Evolutionary conservation across 2,797 vertebrate species (phyloP), one percentile per base, ranked within the genome.

Genomic region (Amblyopsis hoosieri): DNA sequence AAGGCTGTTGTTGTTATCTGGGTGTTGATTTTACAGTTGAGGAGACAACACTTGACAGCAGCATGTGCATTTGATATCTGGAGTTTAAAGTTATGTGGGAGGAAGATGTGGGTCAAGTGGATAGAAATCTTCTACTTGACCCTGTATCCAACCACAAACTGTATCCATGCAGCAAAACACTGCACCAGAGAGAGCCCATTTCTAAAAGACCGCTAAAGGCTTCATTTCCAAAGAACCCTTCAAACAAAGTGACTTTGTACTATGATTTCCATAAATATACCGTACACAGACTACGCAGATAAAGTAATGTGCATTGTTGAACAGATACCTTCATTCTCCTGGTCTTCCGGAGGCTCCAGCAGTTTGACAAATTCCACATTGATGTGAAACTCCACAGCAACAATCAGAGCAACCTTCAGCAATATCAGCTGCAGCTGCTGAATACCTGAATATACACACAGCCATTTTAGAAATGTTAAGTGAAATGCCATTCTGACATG

Each of bases 361-460:
- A 99, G 91, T 74, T 93, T 95, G 69, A 96, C 86, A 0, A 99
- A 99, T 80, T 99, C 97, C 57, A 98, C 91, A 2, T 95, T 98
- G 87, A 98, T 93, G 0, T 99, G 97, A 80, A 99, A 95, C 91
- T 99, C 97, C 1, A 99, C 95, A 2, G 94, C 97, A 19, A 98
- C 75, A n/a, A 99, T 87, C 70, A 99, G 91, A 31, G 97, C 95
- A 31, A 99, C 91, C 87, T 99, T 99, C 90, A 99, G 93, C 6
- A 99, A 92, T 82, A 98, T 96, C 56, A 98, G 94, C 63, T 99
- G 98, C 68, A 99, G 93, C 78, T 99, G 97, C 68, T 94, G 94
- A 84, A 99, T 99, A 90, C 98, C 98, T 99, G 80, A 66, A 71
- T 57, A 54, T 60, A 67, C 45, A 61, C 61, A 67, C 45, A 61